These are phyloP conservation scores for Drosophila subobscura DNA, from an alignment of 1,140 invertebrate genomes.

Conservation along the genomic window DNA sequence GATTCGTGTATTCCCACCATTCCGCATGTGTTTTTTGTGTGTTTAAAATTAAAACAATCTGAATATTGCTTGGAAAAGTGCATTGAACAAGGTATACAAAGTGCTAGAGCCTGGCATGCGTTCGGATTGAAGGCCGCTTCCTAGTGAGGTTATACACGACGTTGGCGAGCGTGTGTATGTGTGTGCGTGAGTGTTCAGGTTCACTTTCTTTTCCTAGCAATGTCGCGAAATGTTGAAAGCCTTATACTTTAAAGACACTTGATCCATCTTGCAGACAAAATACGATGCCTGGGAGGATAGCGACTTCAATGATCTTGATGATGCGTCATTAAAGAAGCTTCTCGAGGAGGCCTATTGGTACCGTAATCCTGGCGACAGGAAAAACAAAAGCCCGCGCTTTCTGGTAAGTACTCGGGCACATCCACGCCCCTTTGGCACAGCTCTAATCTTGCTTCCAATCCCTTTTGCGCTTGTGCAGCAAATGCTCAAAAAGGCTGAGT, in stretches of 20 bases:
- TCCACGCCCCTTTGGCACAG: too few species aligned
- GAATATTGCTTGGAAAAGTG: too few species aligned
- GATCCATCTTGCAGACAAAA: constrained; percentile 58
- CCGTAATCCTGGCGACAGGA: constrained; percentile 88
- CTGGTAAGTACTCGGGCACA: constrained; percentile 84
- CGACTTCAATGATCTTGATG: constrained; percentile 87
- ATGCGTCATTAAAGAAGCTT: constrained; percentile 87
- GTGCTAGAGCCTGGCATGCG: too few species aligned
- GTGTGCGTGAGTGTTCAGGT: constrained; percentile 4
- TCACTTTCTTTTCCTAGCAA: constrained; percentile 1
- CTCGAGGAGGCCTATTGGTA: constrained; percentile 89
- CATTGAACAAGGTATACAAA: too few species aligned
- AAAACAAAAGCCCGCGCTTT: constrained; percentile 89
- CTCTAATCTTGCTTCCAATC: neutral
- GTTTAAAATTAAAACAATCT: too few species aligned
- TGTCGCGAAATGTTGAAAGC: too few species aligned
- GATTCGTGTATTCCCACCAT: too few species aligned
- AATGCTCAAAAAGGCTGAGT: constrained; percentile 82
- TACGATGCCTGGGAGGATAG: constrained; percentile 86
- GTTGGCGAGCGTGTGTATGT: neutral
- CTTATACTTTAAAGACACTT: neutral
- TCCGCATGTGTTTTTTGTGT: too few species aligned
- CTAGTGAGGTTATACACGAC: constrained; percentile 8
- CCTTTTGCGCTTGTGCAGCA: constrained; percentile 40
- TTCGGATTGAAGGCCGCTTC: too few species aligned